These are phyloP conservation scores for Aphodius granarius DNA, from an alignment of 2,888 invertebrate species.

Conservation along the genomic window DNA sequence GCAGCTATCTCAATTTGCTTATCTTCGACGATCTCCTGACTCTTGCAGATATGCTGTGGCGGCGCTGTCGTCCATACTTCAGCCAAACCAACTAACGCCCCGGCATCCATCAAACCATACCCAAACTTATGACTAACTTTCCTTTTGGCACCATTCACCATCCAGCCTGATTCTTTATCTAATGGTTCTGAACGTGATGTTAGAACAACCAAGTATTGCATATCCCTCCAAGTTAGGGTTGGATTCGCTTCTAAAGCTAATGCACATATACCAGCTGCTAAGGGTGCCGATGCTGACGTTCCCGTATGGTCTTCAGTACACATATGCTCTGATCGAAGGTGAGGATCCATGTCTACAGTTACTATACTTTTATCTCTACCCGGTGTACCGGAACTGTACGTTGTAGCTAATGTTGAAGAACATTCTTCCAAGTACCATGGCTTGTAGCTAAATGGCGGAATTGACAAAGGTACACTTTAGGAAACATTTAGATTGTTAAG, in stretches of 20 bases:
- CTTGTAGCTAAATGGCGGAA: conserved; percentile 63
- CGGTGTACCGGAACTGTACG: conserved; percentile 96
- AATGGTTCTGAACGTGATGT: conserved; percentile 88
- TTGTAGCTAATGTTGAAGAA: conserved; percentile 95
- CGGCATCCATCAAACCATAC: conserved; percentile 98
- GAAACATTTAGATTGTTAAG: not conserved
- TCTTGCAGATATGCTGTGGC: conserved; percentile 94
- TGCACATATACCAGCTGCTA: conserved; percentile 93
- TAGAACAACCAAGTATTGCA: conserved; percentile 94
- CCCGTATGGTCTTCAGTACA: conserved; percentile 93
- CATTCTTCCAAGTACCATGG: conserved; percentile 99
- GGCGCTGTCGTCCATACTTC: conserved; percentile 96
- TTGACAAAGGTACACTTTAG: not conserved
- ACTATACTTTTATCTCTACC: conserved; percentile 91
- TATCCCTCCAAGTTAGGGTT: conserved; percentile 94
- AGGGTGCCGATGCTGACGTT: conserved; percentile 91
- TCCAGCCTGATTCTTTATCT: conserved; percentile 92
- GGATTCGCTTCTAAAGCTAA: conserved; percentile 93
- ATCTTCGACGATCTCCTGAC: conserved; percentile 84
- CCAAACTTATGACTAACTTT: conserved; percentile 98
- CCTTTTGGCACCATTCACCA: conserved; percentile 88
- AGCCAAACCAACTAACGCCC: conserved; percentile 88
- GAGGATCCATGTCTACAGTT: conserved; percentile 90
- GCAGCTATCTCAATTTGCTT: conserved; percentile 74
- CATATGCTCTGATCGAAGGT: conserved; percentile 82